Base-by-base conservation (phyloP, 2,888 invertebrate species). In the Yponomeuta cagnagella region DNA sequence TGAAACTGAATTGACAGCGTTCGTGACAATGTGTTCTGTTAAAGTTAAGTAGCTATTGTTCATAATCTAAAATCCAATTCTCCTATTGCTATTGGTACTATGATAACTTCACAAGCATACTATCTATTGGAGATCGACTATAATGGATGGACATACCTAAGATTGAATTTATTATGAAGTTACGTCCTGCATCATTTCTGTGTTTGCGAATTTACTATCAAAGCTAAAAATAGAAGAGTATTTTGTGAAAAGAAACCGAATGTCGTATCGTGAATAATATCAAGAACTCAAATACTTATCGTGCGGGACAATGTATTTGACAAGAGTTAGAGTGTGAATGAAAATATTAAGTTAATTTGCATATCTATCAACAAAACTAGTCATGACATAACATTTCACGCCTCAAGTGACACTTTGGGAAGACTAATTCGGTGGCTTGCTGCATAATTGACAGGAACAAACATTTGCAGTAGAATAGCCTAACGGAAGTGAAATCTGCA, bases 241-340 rank as follows among this genome's bases (percentile, higher is more conserved):
- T 43, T 43, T 43, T 8, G 43, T 43, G 9, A 43, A 15, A 1
- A 58, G 15, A 58, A 15, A 58, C 52, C 52, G 52, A 15, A 58
- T 58, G 10, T 12, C 12, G 15, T 12, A 58, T 58, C 52, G 12
- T 58, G 15, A 58, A 58, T 58, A 58, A 70, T 12, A 63, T 37
- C 63, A 58, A 68, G 23, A 43, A 71, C 48, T 70, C 70, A 73
- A 74, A 77, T 79, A 77, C 79, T 80, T 78, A 78, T 81, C 78
- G 79, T 80, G 80, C 78, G 75, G 37, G 30, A 9, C 31, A 65
- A 72, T 23, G 10, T 68, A 68, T 68, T 68, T 68, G 52, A 31
- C 12, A 23, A 75, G 58, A 73, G 73, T 73, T 70, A 73, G 74
- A 10, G 75, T 76, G 76, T 78, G 77, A 81, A 80, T 78, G 75